These are phyloP conservation scores for Leptopterna dolabrata DNA, from an alignment of 2,888 invertebrate genomes.

Conservation along the genomic window DNA sequence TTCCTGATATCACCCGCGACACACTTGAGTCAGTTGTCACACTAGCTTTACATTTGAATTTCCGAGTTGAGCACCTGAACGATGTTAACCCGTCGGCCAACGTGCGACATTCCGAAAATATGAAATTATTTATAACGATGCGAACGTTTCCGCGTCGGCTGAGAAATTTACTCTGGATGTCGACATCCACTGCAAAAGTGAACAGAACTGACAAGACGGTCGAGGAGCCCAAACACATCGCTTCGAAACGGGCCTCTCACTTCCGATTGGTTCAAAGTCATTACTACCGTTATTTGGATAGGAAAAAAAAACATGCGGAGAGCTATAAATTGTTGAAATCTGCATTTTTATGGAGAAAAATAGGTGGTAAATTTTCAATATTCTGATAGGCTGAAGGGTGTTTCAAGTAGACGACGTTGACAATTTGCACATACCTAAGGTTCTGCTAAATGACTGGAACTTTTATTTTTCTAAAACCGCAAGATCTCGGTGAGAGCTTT, in stretches of 20 bases:
- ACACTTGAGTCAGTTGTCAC: neutral
- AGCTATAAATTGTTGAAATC: too few species aligned
- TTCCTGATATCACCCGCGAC: neutral
- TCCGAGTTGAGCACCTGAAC: constrained; percentile 15
- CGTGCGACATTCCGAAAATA: neutral
- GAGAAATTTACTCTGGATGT: neutral
- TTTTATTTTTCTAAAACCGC: too few species aligned
- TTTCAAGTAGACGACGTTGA: too few species aligned
- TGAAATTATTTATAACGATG: constrained; percentile 9
- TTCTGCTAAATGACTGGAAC: too few species aligned
- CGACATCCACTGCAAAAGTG: neutral
- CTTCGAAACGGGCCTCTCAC: neutral
- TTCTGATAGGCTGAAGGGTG: too few species aligned
- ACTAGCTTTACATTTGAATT: neutral
- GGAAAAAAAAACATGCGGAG: too few species aligned
- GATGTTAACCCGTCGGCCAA: constrained; percentile 11
- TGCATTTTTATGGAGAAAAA: too few species aligned
- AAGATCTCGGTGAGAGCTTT: too few species aligned
- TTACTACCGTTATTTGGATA: too few species aligned
- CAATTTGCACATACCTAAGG: too few species aligned
- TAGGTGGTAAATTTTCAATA: too few species aligned
- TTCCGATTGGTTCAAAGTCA: neutral
- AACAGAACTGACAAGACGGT: neutral
- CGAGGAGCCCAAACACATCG: neutral
- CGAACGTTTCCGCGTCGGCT: constrained; percentile 4